Evolutionary conservation across 2,113 vertebrate species (phyloP).

Genomic region (Halcyon senegalensis): DNA sequence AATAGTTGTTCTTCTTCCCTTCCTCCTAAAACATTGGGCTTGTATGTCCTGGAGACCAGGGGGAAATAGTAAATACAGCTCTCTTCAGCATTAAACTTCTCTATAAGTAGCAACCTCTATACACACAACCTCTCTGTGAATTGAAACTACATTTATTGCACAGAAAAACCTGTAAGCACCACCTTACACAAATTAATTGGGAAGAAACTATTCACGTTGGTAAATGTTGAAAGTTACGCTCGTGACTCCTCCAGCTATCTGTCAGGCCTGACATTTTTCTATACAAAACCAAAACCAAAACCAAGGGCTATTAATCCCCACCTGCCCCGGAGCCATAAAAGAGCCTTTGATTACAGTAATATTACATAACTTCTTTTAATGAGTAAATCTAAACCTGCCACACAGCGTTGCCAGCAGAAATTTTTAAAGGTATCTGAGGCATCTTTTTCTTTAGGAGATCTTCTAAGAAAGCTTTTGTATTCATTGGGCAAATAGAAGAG

Average conservation of each 20-base stretch:
- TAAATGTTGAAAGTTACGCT: background rate
- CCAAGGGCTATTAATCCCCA: background rate
- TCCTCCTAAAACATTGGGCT: background rate
- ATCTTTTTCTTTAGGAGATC: background rate
- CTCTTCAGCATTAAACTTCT: background rate
- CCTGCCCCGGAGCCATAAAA: background rate
- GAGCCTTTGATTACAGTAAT: background rate
- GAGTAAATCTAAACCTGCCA: slow-evolving; percentile 2
- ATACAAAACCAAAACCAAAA: background rate
- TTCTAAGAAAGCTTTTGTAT: background rate
- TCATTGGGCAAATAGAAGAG: background rate
- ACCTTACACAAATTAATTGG: background rate
- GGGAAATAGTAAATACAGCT: background rate
- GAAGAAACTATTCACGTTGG: background rate
- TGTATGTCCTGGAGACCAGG: background rate
- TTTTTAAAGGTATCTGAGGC: slow-evolving; percentile 1
- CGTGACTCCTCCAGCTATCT: background rate
- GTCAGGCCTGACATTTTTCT: background rate
- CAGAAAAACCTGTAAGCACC: background rate
- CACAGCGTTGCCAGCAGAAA: background rate
- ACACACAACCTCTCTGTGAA: background rate
- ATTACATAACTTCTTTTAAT: background rate
- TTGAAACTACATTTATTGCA: background rate
- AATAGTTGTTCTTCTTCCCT: background rate
- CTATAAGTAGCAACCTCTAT: background rate